Percentiles rank a stretch among this genome's conserved stretches.
Conservation (phyloP, 2,888 invertebrate genomes). For the Limenitis camilla region DNA sequence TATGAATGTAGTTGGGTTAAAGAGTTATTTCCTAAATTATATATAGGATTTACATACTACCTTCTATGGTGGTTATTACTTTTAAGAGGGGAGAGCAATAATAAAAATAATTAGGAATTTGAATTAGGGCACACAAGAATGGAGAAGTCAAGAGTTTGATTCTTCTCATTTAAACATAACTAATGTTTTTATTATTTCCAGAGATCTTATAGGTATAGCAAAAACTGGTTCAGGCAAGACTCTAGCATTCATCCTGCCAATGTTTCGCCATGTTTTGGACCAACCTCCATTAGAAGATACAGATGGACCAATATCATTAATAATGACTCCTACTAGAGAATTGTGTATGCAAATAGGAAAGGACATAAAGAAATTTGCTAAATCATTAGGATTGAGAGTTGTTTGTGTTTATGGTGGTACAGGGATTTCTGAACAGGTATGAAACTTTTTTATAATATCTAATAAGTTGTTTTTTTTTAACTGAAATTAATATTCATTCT, state of each 20-base stretch:
- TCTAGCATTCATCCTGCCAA: slow-evolving; percentile 96
- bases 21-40: too few species aligned
- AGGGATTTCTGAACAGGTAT: slow-evolving; percentile 90
- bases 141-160: too few species aligned
- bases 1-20: too few species aligned
- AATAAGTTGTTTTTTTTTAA: too few species aligned
- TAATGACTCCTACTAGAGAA: slow-evolving; percentile 98
- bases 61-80: too few species aligned
- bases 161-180: background rate
- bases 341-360: slow-evolving; percentile 98
- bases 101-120: too few species aligned
- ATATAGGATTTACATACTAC: too few species aligned
- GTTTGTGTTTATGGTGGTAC: slow-evolving; percentile 99
- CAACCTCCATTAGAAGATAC: slow-evolving; percentile 95
- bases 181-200: slow-evolving; percentile 29
- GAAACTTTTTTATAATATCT: too few species aligned
- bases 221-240: slow-evolving; percentile 99
- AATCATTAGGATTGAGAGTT: slow-evolving; percentile 86
- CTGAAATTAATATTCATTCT: too few species aligned
- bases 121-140: too few species aligned
- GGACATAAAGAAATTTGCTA: slow-evolving; percentile 96
- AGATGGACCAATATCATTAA: slow-evolving; percentile 96
- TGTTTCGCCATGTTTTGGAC: slow-evolving; percentile 97
- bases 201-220: slow-evolving; percentile 97
- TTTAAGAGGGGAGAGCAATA: too few species aligned